phyloP scores from a whole-genome alignment of 2,888 invertebrate genomes.

The Agelastica alni region DNA sequence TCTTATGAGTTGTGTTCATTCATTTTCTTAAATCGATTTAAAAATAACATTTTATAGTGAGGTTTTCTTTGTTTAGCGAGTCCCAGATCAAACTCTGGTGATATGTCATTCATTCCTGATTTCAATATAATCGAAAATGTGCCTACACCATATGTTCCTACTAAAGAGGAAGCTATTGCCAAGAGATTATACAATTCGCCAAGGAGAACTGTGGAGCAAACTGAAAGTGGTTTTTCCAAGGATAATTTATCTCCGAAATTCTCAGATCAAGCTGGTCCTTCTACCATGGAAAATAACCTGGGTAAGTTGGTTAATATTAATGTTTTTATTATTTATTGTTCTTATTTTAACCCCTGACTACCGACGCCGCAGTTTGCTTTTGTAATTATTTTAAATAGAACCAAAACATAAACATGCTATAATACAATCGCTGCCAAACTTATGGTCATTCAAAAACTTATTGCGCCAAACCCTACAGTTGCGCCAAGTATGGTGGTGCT shows the following conservation, averaged over 20 bases:
- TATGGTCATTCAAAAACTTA: too few species aligned
- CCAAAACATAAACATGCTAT: too few species aligned
- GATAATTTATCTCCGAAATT: conserved; percentile 33
- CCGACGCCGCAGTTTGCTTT: too few species aligned
- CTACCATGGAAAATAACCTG: conserved; percentile 37
- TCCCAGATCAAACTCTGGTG: conserved; percentile 35
- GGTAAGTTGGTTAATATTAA: too few species aligned
- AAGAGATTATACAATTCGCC: conserved; percentile 46
- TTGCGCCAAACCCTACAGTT: too few species aligned
- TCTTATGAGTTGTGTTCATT: too few species aligned
- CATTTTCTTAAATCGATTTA: too few species aligned
- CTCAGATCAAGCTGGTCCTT: conserved; percentile 45
- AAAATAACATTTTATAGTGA: background rate
- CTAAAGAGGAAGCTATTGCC: conserved; percentile 46
- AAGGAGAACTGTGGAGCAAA: conserved; percentile 39
- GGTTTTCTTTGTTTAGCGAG: conserved; percentile 36
- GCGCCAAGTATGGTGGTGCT: too few species aligned
- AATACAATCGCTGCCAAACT: too few species aligned
- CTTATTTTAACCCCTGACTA: too few species aligned
- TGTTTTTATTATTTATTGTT: too few species aligned
- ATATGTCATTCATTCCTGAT: conserved; percentile 30
- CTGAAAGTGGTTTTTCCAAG: conserved; percentile 36
- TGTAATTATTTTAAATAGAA: too few species aligned
- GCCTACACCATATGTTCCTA: conserved; percentile 43
- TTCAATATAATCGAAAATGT: conserved; percentile 36